These are phyloP conservation scores for Archivesica marissinica DNA, from an alignment of 1,140 invertebrate genomes.

Conservation along the genomic window DNA sequence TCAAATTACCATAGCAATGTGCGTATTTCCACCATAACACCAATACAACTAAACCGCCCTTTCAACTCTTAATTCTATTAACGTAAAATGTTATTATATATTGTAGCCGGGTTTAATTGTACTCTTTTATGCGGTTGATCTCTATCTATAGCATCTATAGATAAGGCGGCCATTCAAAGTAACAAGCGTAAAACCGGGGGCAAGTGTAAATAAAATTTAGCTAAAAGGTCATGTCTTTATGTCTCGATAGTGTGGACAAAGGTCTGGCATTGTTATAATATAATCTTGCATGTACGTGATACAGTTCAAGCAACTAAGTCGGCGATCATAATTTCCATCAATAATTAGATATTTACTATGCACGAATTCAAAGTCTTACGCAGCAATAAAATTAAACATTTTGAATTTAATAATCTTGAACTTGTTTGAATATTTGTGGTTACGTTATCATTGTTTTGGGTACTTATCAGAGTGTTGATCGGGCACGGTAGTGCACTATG, in stretches of 20 bases:
- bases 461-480: no score
- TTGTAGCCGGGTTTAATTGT: conserved; percentile 29
- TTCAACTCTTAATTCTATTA: conserved; percentile 25
- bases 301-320: conserved; percentile 34
- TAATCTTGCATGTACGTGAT: conserved; percentile 40
- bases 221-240: conserved; percentile 24
- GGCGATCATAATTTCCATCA: conserved; percentile 1
- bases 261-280: background rate
- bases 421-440: no score
- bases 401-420: background rate
- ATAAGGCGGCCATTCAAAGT: background rate
- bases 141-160: conserved; percentile 20
- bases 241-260: background rate
- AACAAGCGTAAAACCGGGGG: conserved; percentile 17
- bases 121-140: background rate
- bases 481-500: no score
- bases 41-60: background rate
- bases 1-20: conserved; percentile 14
- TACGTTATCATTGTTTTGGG: no score
- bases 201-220: conserved; percentile 30
- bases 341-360: conserved; percentile 1
- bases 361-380: background rate
- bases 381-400: background rate
- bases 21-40: background rate
- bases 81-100: conserved; percentile 22